Evolutionary conservation across 2,888 invertebrate genomes (phyloP).

Genomic region (Ormyrus pomaceus): DNA sequence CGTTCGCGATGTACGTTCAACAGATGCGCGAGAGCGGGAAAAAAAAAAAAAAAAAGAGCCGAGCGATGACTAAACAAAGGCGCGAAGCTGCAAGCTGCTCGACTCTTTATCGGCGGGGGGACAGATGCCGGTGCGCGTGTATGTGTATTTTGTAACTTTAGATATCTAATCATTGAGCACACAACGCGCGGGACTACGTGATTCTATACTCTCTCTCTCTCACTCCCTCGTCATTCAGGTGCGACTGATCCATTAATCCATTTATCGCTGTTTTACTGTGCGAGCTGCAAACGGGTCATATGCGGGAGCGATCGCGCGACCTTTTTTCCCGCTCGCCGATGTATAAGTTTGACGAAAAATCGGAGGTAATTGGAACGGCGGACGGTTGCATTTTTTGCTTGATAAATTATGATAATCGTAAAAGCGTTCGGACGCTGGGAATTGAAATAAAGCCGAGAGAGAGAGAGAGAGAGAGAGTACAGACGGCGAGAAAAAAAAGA

Average conservation of each 20-base stretch:
- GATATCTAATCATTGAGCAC: constrained; percentile 50
- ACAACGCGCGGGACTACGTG: background rate
- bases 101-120: constrained; percentile 31
- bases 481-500: no score
- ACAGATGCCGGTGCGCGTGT: background rate
- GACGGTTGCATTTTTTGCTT: no score
- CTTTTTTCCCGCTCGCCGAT: no score
- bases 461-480: no score
- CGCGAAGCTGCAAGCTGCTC: constrained; percentile 3
- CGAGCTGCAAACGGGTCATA: no score
- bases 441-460: no score
- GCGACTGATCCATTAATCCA: background rate
- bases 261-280: background rate
- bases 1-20: constrained; percentile 2
- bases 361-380: no score
- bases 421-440: no score
- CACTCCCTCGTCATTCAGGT: background rate
- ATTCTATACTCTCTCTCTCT: background rate
- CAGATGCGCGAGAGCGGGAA: constrained; percentile 45
- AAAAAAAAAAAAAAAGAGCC: constrained; percentile 15
- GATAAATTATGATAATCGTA: no score
- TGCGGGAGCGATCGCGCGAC: no score
- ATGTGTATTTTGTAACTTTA: constrained; percentile 33
- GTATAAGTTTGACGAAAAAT: no score
- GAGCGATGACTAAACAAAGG: constrained; percentile 44